Base-by-base conservation (phyloP, 2,888 invertebrate species). In the Orchesellides sinensis region DNA sequence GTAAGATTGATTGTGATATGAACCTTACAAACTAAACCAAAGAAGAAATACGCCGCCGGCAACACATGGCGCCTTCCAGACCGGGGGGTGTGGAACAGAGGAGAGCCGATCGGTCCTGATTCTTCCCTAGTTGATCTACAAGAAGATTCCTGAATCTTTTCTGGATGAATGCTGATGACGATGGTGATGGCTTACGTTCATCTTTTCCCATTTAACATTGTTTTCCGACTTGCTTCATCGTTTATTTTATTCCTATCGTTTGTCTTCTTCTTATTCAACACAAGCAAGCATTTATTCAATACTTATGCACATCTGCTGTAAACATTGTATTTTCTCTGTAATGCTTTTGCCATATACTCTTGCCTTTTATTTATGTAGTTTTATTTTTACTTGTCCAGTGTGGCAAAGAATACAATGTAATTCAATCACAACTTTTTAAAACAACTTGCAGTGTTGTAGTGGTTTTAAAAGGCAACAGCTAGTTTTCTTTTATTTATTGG, bases 31-130 rank as follows among this genome's bases (percentile, higher is more conserved):
- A 61, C 56, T 78, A 69, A 25, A 78, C 65, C 54, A 29, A 63
- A 59, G 68, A 63, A 80, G 66, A 45, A 68, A 75, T 59, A 65
- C 59, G 86, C 87, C 85, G 74, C 65, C 52, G 86, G 87, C 85
- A 72, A 61, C 82, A 72, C 73, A 77, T 70, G 87, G 87, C 87
- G 87, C 87, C 87, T 85, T 85, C 84, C 83, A 87, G 87, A 87
- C 87, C 84, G 83, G 85, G 84, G 84, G 84, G 85, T 84, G 87
- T 87, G 84, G 83, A 87, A 83, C 80, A 79, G 77, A 72, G 69
- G 83, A 83, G 70, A 85, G 78, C 80, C 75, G 81, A 85, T 84
- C 68, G 52, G 78, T 59, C 29, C 29, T 59, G 59, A 59, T 29
- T 59, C 59, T 59, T 73, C 74, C 74, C n/a, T 85, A 65, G 63